Evolutionary conservation across 2,888 invertebrate genomes (phyloP).

Genomic region (Drosophila kambysellisi): DNA sequence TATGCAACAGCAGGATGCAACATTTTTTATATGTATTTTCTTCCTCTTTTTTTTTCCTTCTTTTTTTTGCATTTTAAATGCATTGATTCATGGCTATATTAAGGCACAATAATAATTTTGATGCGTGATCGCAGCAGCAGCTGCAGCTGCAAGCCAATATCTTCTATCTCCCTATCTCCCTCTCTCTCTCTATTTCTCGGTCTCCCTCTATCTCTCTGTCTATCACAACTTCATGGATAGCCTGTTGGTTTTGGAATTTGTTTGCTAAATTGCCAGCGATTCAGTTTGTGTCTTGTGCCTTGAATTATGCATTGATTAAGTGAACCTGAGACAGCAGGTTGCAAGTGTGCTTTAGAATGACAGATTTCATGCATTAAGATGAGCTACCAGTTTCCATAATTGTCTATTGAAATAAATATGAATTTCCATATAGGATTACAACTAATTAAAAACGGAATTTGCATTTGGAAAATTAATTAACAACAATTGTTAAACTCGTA

Average conservation of each 20-base stretch:
- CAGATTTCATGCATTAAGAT: slow-evolving; percentile 23
- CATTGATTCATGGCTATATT: slow-evolving; percentile 79
- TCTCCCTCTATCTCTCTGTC: not conserved
- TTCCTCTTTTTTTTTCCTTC: slow-evolving; percentile 9
- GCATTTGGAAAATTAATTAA: not conserved
- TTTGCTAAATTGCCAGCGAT: slow-evolving; percentile 46
- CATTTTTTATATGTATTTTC: slow-evolving; percentile 34
- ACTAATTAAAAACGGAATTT: not conserved
- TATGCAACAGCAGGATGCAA: slow-evolving; percentile 74
- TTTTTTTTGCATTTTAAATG: slow-evolving; percentile 66
- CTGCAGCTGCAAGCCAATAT: slow-evolving; percentile 29
- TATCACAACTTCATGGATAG: not conserved
- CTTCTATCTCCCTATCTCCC: not conserved
- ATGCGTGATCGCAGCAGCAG: slow-evolving; percentile 73
- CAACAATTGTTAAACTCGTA: too few relatives aligned
- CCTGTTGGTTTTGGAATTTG: slow-evolving; percentile 34
- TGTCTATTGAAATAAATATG: not conserved
- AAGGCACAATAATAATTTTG: slow-evolving; percentile 79
- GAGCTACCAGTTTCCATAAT: slow-evolving; percentile 4
- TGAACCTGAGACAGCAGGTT: slow-evolving; percentile 55
- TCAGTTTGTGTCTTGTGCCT: slow-evolving; percentile 29
- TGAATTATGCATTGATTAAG: slow-evolving; percentile 65
- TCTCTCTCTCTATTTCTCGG: fast-evolving
- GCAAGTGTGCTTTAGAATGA: slow-evolving; percentile 4
- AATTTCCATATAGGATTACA: not conserved